These are phyloP conservation scores for Furcula furcula DNA, from an alignment of 2,888 invertebrate genomes.

Conservation along the genomic window DNA sequence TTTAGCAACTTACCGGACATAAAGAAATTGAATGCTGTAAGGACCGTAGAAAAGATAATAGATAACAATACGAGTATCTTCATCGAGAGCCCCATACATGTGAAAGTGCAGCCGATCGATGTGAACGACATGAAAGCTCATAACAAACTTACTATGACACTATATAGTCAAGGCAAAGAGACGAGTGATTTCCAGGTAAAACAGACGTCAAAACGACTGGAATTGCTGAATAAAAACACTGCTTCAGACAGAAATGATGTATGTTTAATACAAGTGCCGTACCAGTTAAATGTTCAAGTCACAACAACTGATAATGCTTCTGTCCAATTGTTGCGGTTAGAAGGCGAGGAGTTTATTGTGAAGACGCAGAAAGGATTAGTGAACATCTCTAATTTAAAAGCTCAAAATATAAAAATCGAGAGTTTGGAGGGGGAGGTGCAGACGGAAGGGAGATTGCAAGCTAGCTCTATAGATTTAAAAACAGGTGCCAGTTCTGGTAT, in stretches of 20 bases:
- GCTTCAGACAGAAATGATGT: slow-evolving; percentile 66
- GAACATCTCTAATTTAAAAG: slow-evolving; percentile 61
- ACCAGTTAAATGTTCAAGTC: slow-evolving; percentile 70
- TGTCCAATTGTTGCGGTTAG: slow-evolving; percentile 63
- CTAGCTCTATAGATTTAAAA: slow-evolving; percentile 63
- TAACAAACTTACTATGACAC: slow-evolving; percentile 68
- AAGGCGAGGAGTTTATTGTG: slow-evolving; percentile 69
- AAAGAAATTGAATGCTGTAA: slow-evolving; percentile 66
- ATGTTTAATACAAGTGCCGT: slow-evolving; percentile 74
- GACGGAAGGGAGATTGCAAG: slow-evolving; percentile 63
- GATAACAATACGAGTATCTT: slow-evolving; percentile 72
- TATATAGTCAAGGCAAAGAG: slow-evolving; percentile 71
- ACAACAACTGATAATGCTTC: slow-evolving; percentile 68
- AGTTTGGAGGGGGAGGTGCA: slow-evolving; percentile 59
- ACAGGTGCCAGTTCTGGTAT: slow-evolving; percentile 65
- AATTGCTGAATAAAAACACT: slow-evolving; percentile 68
- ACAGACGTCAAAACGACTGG: slow-evolving; percentile 71
- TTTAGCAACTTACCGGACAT: slow-evolving; percentile 69
- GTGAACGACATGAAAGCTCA: slow-evolving; percentile 68
- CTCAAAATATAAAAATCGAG: slow-evolving; percentile 65
- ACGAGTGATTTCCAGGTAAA: slow-evolving; percentile 73
- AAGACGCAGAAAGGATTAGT: slow-evolving; percentile 70
- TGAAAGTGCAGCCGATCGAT: slow-evolving; percentile 73
- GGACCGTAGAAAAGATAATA: slow-evolving; percentile 75
- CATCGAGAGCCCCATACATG: slow-evolving; percentile 77